Percentiles rank a stretch among this genome's conserved stretches.
Evolutionary conservation across 2,113 vertebrate genomes (phyloP).

Genomic region (Grammomys dolichurus): DNA sequence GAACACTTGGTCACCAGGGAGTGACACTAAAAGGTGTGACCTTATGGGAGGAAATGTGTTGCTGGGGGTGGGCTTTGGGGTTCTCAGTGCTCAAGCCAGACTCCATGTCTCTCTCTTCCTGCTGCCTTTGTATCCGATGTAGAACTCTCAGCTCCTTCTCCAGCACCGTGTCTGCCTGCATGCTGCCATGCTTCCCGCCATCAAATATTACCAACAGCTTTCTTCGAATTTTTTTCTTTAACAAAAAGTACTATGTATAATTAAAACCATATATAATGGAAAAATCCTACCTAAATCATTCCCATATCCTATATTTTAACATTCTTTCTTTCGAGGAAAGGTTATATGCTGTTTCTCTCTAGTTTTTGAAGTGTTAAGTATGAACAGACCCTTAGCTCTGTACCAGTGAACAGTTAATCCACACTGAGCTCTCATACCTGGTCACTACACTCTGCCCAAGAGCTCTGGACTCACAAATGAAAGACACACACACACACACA

Average conservation of each 20-base stretch:
- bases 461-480: no score
- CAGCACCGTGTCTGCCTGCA: not conserved
- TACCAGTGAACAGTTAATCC: no score
- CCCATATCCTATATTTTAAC: slow-evolving; percentile 28
- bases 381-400: not conserved
- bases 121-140: not conserved
- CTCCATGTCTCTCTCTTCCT: not conserved
- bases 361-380: slow-evolving; percentile 1
- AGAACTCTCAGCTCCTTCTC: not conserved
- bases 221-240: not conserved
- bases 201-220: slow-evolving; percentile 4
- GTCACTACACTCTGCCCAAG: no score
- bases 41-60: not conserved
- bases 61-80: not conserved
- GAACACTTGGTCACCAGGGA: not conserved
- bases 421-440: no score
- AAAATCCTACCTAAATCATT: slow-evolving; percentile 10
- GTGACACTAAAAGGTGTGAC: not conserved
- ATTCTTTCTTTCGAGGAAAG: not conserved
- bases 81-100: not conserved
- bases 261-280: not conserved
- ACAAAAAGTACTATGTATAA: not conserved
- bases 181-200: no score
- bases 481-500: no score
- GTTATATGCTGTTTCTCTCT: not conserved